phyloP scores from a whole-genome alignment of 2,797 vertebrate species.

The Acanthurus lineatus region DNA sequence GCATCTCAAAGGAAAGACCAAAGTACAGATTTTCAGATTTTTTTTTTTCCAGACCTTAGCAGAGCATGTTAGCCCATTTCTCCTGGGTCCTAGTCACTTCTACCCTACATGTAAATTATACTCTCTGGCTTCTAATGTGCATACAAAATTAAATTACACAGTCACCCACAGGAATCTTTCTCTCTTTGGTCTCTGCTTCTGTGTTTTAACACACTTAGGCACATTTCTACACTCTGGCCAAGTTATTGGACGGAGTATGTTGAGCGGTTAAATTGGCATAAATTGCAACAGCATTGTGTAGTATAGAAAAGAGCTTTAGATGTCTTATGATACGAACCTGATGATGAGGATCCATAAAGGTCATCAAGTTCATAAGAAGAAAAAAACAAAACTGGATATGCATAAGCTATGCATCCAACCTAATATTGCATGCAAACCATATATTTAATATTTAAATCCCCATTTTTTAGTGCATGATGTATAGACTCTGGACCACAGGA shows the following conservation, averaged over 20 bases:
- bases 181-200: constrained; percentile 72
- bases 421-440: background rate
- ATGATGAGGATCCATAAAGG: constrained; percentile 23
- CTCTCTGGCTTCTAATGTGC: constrained; percentile 74
- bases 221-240: constrained; percentile 66
- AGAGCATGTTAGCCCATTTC: constrained; percentile 54
- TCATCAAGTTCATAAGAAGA: constrained; percentile 17
- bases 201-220: constrained; percentile 73
- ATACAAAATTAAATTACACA: constrained; percentile 81
- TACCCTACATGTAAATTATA: constrained; percentile 75
- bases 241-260: constrained; percentile 58
- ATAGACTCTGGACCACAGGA: constrained; percentile 33
- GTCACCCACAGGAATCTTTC: constrained; percentile 72
- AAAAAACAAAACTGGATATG: too few species aligned
- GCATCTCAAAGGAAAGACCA: constrained; percentile 59
- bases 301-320: constrained; percentile 9
- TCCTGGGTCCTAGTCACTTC: constrained; percentile 66
- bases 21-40: constrained; percentile 38
- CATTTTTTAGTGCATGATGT: background rate
- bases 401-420: background rate
- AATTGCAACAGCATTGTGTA: constrained; percentile 21
- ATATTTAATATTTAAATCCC: constrained; percentile 21
- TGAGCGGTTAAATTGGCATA: constrained; percentile 41
- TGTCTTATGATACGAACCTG: constrained; percentile 20
- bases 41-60: constrained; percentile 28